phyloP scores from a whole-genome alignment of 1,140 invertebrate species.

The Drosophila truncata region DNA sequence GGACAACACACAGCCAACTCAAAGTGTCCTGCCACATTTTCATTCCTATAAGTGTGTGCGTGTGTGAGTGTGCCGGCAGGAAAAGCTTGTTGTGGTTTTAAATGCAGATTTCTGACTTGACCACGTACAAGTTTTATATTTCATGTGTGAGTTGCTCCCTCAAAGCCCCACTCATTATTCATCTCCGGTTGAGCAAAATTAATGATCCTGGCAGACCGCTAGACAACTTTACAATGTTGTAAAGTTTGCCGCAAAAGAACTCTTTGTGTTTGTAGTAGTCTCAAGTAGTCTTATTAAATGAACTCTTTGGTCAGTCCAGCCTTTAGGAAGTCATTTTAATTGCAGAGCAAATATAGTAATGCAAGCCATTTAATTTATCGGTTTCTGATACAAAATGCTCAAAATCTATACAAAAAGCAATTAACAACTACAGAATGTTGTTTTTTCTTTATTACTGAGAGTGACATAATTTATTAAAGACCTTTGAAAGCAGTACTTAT shows the following conservation, averaged over 20 bases:
- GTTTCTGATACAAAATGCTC: no score
- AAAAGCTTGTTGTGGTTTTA: constrained; percentile 37
- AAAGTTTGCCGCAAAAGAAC: constrained; percentile 1
- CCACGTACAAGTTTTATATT: constrained; percentile 40
- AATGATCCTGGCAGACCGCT: constrained; percentile 51
- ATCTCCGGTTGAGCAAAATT: constrained; percentile 66
- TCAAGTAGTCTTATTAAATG: constrained; percentile 17
- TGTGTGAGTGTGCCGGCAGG: constrained; percentile 2
- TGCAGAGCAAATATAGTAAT: neutral
- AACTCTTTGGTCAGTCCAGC: neutral
- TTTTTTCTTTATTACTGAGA: neutral
- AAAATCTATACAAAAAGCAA: neutral
- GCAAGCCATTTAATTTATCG: neutral
- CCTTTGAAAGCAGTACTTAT: neutral
- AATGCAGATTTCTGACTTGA: constrained; percentile 59
- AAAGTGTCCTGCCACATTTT: constrained; percentile 42
- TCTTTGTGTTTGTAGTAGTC: constrained; percentile 42
- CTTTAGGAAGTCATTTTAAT: neutral
- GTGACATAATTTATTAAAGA: neutral
- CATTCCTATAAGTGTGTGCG: neutral
- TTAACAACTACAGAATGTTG: neutral
- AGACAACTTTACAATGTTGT: constrained; percentile 18
- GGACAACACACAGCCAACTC: constrained; percentile 19
- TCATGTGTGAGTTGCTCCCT: constrained; percentile 21
- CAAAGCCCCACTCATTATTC: constrained; percentile 59